phyloP scores from a whole-genome alignment of 2,797 vertebrate genomes.

The Danio jaintianensis region DNA sequence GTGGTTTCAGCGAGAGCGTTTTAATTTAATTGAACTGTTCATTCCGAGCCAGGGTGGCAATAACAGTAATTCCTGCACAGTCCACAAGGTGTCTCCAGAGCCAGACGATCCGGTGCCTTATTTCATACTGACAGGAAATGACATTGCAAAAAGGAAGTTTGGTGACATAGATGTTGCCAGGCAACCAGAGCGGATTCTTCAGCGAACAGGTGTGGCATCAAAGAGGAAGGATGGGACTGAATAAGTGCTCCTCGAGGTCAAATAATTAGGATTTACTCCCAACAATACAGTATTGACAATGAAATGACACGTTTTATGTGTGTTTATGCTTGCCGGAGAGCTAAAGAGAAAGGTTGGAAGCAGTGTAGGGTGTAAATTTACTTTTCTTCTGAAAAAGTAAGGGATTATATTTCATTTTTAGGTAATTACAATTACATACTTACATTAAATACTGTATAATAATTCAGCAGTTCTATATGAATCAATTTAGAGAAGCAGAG shows the following conservation, averaged over 20 bases:
- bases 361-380: too few species aligned
- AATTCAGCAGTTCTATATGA: too few species aligned
- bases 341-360: not conserved
- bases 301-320: not conserved
- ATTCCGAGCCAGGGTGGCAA: conserved; percentile 14
- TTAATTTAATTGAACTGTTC: conserved; percentile 29
- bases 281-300: not conserved
- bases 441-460: too few species aligned
- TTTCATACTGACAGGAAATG: conserved; percentile 74
- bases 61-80: conserved; percentile 52
- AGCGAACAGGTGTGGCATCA: conserved; percentile 60
- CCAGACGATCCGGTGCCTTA: conserved; percentile 61
- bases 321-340: not conserved
- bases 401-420: too few species aligned
- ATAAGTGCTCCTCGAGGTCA: not conserved
- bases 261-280: not conserved
- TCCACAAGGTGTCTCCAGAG: conserved; percentile 74
- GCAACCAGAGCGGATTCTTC: conserved; percentile 68
- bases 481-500: too few species aligned
- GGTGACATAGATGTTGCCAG: conserved; percentile 61
- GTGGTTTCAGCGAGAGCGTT: conserved; percentile 10
- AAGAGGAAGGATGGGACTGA: conserved; percentile 37
- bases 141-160: conserved; percentile 71
- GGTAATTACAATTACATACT: too few species aligned
- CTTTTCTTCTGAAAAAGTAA: too few species aligned